A percentile compares a stretch with the other conserved stretches of the same genome.
Evolutionary conservation across 2,888 invertebrate genomes (phyloP).

Genomic region (Tinea trinotella): DNA sequence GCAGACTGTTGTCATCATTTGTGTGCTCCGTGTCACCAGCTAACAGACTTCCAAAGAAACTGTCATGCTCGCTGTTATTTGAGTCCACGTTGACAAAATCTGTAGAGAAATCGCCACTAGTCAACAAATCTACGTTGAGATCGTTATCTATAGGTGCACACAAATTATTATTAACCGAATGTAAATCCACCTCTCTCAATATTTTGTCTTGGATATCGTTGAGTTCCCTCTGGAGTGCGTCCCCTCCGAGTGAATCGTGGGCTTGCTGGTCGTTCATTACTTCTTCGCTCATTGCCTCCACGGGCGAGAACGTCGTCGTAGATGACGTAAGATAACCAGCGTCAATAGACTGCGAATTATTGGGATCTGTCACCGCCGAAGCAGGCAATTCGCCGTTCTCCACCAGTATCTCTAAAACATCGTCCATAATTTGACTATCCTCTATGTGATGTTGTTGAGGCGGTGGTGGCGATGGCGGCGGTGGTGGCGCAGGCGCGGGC

Average conservation of each 20-base stretch:
- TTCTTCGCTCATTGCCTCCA: conserved; percentile 16
- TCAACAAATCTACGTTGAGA: conserved; percentile 40
- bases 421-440: conserved; percentile 87
- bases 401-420: conserved; percentile 93
- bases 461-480: conserved; percentile 42
- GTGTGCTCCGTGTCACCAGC: conserved; percentile 36
- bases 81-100: conserved; percentile 47
- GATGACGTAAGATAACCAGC: conserved; percentile 22
- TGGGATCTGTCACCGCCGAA: conserved; percentile 81
- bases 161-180: conserved; percentile 29
- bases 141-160: conserved; percentile 41
- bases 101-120: conserved; percentile 44
- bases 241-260: conserved; percentile 50
- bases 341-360: conserved; percentile 31
- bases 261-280: conserved; percentile 28
- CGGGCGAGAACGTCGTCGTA: conserved; percentile 39
- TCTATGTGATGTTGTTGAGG: conserved; percentile 34
- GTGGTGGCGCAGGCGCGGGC: conserved; percentile 49
- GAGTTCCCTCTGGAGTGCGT: conserved; percentile 54
- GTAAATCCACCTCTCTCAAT: conserved; percentile 52
- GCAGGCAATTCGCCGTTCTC: conserved; percentile 94
- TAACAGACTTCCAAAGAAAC: conserved; percentile 53
- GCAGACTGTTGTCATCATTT: conserved; percentile 32
- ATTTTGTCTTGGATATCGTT: conserved; percentile 62
- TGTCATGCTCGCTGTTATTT: conserved; percentile 45